Base-by-base conservation (phyloP, 2,888 invertebrate genomes). In the Conistra vaccinii region DNA sequence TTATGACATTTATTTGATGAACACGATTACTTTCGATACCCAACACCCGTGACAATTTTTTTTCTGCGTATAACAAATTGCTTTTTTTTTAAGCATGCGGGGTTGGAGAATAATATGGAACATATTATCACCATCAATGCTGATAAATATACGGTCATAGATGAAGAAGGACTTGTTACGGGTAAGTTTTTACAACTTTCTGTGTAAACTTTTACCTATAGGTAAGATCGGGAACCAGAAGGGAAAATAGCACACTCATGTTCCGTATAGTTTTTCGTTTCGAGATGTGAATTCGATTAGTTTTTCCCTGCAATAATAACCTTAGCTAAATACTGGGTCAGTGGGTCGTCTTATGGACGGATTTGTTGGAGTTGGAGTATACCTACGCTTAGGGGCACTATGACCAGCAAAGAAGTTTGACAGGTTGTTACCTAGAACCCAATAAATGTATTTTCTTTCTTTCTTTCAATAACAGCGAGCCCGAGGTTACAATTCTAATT, bases 41-140 rank as follows among this genome's bases (percentile, higher is more conserved):
- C 67, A 62, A 57, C 61, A 14, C 20, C 69, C 73, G 73, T 78
- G 71, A 76, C 77, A 20, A 0, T 20, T 58, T 72, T 84, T 84
- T 79, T 81, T 74, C 35, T 69, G 39, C 17, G 51, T 73, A 35
- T 81, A 42, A 60, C 57, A 35, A 51, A 55, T 48, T 1, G 3
- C n/a, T 51, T 73, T 55, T 61, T 62, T 75, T 93, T 92, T 14
- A 90, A 98, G 98, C 96, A 96, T 60, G 90, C 97, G 23, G 98
- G 98, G 2, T 93, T 97, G 2, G 94, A 96, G 14, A 97, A 97
- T 75, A 92, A 98, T 79, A 97, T 97, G 87, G 97, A 98, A 42
- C 98, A 98, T 91, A 94, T 96, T 42, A 94, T 98, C 58, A 97
- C 97, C 29, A 97, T 99, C 53, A 98, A 98, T 90, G 98, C 98